Evolutionary conservation across 2,113 vertebrate genomes (phyloP), one percentile per base, ranked within the genome.

Genomic region (Martes martes): DNA sequence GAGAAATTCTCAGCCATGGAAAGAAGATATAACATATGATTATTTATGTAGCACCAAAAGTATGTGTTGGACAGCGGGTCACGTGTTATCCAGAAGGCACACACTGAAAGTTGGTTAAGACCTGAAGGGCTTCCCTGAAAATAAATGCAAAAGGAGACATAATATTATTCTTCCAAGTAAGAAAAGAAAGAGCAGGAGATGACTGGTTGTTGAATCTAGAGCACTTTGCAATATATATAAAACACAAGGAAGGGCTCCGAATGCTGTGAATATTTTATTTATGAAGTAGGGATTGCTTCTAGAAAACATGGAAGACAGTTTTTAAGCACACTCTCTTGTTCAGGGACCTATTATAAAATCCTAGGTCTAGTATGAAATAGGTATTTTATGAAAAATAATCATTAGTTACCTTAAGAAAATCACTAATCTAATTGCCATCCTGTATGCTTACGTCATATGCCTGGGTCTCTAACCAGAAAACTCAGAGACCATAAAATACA

Each of bases 401-500:
- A 73, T 83, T 81, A 33, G 19, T 87, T 87, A 50, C 18, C 21
- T 31, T 61, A 96, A 92, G 15, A 85, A 97, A 95, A 74, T 55
- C 36, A 52, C 6, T 19, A 86, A 47, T 71, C 1, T 3, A 82
- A 39, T 45, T 84, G 4, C 26, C 39, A 28, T 76, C 33, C 9
- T 91, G 9, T 57, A 76, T 55, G 39, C 4, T 4, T n/a, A 18
- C 4, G 11, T 36, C 21, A 82, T 28, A 14, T 13, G 61, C 3
- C 24, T 76, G 36, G 1, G 6, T 91, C 2, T 45, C 26, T 45
- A 79, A 55, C 8, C 23, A 63, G 69, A 91, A 63, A 85, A 89
- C 39, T 74, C 28, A 24, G 19, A 59, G 16, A 39, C 9, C 81
- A 24, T 61, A 61, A 83, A 96, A 55, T 36, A 6, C 2, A 86